Conservation (phyloP, 1,140 invertebrate genomes). For the Sitodiplosis mosellana region DNA sequence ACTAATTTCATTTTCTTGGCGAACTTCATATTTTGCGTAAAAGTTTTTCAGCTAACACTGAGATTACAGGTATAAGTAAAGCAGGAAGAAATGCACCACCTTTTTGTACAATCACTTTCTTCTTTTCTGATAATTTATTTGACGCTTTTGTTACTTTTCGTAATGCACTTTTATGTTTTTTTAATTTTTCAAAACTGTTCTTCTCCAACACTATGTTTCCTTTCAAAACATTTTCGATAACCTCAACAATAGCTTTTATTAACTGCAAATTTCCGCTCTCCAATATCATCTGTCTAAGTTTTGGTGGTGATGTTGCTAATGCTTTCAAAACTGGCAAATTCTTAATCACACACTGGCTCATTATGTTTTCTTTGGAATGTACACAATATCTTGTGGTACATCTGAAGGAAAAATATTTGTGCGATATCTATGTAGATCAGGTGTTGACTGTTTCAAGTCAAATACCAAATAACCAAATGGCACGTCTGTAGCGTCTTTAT, state of each 20-base stretch:
- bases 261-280: not conserved
- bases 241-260: not conserved
- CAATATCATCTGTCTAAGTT: not conserved
- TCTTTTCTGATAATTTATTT: conserved; percentile 1
- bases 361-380: not conserved
- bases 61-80: not conserved
- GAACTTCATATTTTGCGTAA: not conserved
- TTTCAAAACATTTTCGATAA: conserved; percentile 1
- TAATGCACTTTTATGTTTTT: not conserved
- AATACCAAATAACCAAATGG: not conserved
- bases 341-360: too few species aligned
- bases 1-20: not conserved
- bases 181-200: not conserved
- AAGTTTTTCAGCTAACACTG: not conserved
- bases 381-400: not conserved
- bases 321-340: too few species aligned
- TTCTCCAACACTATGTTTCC: conserved; percentile 1
- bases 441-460: not conserved
- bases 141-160: not conserved
- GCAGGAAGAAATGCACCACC: conserved; percentile 4
- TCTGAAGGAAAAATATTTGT: not conserved
- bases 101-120: conserved; percentile 3
- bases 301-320: too few species aligned
- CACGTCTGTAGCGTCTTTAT: not conserved
- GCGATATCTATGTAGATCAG: not conserved